phyloP scores from a whole-genome alignment of 1,140 invertebrate species.

The Whitmania pigra region DNA sequence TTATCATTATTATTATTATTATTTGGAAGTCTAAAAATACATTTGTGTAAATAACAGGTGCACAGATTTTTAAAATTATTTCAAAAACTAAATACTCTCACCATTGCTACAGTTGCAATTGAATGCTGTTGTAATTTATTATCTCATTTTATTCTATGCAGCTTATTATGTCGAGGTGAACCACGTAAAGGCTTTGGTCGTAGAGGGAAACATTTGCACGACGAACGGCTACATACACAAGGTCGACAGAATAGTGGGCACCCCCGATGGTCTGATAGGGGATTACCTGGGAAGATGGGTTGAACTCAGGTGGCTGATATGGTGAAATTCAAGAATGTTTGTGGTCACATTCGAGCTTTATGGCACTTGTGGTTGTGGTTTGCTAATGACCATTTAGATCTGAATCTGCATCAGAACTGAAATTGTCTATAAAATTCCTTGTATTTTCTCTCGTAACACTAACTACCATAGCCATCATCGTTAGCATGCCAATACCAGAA shows the following conservation, averaged over 20 bases:
- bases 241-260: conserved; percentile 16
- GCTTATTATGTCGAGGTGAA: conserved; percentile 19
- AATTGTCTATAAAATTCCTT: neutral
- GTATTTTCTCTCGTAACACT: neutral
- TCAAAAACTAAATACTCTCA: too few relatives aligned
- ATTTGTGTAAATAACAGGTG: too few relatives aligned
- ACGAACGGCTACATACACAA: conserved; percentile 23
- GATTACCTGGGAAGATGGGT: neutral
- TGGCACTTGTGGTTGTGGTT: neutral
- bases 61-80: too few relatives aligned
- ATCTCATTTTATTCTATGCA: neutral
- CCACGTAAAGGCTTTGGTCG: conserved; percentile 18
- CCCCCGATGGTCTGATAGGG: neutral
- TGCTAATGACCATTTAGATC: neutral
- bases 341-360: too few relatives aligned
- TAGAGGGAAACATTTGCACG: conserved; percentile 10
- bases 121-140: neutral
- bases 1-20: too few relatives aligned
- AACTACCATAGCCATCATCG: neutral
- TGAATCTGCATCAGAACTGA: neutral
- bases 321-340: neutral
- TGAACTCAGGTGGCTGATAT: neutral
- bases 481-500: too few relatives aligned
- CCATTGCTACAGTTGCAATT: too few relatives aligned
- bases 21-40: too few relatives aligned